Evolutionary conservation across 1,140 invertebrate species (phyloP).

Genomic region (Tetraneura akinire): DNA sequence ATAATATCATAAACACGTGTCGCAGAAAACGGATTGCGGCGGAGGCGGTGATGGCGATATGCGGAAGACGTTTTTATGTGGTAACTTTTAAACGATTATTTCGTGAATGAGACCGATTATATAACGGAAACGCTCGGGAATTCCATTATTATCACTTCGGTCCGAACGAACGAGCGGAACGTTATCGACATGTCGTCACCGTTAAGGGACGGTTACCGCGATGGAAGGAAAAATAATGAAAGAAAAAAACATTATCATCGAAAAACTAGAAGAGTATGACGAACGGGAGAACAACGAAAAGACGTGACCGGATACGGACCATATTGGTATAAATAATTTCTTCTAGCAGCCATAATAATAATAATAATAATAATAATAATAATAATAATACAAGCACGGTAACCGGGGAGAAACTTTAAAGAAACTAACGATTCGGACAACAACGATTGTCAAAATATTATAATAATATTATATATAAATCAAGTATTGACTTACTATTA

Average conservation of each 20-base stretch:
- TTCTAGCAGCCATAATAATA: no score
- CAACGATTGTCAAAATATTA: no score
- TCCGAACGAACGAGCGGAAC: background rate
- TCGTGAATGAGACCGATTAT: slow-evolving; percentile 13
- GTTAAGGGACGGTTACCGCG: background rate
- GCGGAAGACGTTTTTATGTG: slow-evolving; percentile 39
- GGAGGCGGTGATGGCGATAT: background rate
- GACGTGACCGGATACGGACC: background rate
- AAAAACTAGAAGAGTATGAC: background rate
- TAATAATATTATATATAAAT: no score
- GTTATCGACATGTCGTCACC: background rate
- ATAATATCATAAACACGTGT: no score
- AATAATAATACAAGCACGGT: no score
- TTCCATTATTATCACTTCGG: slow-evolving; percentile 18
- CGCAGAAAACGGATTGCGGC: no score
- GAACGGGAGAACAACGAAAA: background rate
- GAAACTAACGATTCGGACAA: no score
- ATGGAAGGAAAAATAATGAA: background rate
- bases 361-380: no score
- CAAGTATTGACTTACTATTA: no score
- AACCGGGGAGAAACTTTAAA: no score
- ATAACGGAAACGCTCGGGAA: background rate
- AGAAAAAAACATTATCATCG: background rate
- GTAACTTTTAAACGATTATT: slow-evolving; percentile 34
- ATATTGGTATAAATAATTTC: background rate